phyloP scores from a whole-genome alignment of 2,797 vertebrate species.

The Pangasius krempfi region DNA sequence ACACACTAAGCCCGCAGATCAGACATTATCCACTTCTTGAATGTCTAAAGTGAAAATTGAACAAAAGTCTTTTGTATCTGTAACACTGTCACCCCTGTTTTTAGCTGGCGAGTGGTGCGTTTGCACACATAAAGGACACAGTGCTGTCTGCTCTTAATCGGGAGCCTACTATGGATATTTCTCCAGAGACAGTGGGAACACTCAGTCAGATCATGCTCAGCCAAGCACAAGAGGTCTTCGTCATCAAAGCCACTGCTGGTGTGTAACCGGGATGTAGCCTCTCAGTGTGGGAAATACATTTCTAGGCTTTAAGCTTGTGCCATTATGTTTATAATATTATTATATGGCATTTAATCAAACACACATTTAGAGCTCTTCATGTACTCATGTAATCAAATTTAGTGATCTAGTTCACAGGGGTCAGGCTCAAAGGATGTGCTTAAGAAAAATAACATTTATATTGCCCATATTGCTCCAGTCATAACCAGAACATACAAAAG shows the following conservation, averaged over 20 bases:
- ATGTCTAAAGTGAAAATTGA: not conserved
- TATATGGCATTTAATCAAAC: not conserved
- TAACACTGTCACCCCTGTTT: constrained; percentile 14
- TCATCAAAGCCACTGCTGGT: constrained; percentile 95
- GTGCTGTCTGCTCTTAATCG: constrained; percentile 92
- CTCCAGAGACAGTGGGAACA: constrained; percentile 93
- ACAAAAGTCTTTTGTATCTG: not conserved
- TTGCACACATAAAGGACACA: constrained; percentile 96
- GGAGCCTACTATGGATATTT: constrained; percentile 97
- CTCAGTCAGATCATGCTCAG: constrained; percentile 97
- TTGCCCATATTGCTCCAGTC: not conserved
- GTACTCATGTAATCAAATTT: not conserved
- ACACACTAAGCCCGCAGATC: not conserved
- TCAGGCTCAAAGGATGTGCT: not conserved
- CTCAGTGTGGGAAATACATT: not conserved
- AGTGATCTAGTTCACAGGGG: not conserved
- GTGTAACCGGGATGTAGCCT: not conserved
- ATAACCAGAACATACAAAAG: not conserved
- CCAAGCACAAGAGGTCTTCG: constrained; percentile 98
- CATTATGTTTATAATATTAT: not conserved
- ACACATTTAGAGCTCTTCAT: not conserved
- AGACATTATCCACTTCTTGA: not conserved
- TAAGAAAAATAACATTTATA: not conserved
- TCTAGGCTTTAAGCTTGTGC: not conserved
- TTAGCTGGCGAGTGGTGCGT: constrained; percentile 94